Percentiles rank a stretch among this genome's conserved stretches.
These are phyloP conservation scores for Ceraclea dissimilis DNA, from an alignment of 2,888 invertebrate genomes.

Conservation along the genomic window DNA sequence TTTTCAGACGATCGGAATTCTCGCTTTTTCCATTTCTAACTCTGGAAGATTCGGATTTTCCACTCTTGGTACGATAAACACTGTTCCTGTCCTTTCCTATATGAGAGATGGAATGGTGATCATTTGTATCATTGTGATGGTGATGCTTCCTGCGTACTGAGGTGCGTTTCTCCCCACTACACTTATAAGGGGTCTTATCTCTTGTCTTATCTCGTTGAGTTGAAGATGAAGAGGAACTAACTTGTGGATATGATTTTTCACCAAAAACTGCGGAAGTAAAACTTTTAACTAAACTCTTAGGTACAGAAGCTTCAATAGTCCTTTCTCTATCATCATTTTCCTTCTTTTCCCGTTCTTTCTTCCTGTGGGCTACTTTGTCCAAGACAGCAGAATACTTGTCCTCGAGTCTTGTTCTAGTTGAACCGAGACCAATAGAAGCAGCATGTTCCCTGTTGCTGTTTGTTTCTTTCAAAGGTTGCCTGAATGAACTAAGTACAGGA, in stretches of 20 bases:
- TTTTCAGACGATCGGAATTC: slow-evolving; percentile 43
- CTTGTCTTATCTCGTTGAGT: slow-evolving; percentile 39
- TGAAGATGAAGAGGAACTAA: slow-evolving; percentile 29
- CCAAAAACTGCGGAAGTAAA: slow-evolving; percentile 65
- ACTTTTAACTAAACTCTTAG: slow-evolving; percentile 56
- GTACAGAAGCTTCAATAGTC: slow-evolving; percentile 50
- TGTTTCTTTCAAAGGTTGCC: slow-evolving; percentile 44
- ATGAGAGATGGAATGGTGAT: slow-evolving; percentile 32
- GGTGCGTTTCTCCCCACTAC: slow-evolving; percentile 40
- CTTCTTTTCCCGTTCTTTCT: slow-evolving; percentile 43
- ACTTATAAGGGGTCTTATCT: slow-evolving; percentile 53
- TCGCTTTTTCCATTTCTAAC: slow-evolving; percentile 57
- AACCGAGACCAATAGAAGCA: slow-evolving; percentile 38
- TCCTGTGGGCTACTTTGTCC: slow-evolving; percentile 58
- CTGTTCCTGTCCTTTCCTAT: slow-evolving; percentile 46
- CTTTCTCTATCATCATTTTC: slow-evolving; percentile 49
- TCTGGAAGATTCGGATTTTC: slow-evolving; percentile 34
- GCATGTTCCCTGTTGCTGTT: slow-evolving; percentile 37
- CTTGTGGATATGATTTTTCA: slow-evolving; percentile 59
- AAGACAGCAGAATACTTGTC: slow-evolving; percentile 73
- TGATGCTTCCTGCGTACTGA: slow-evolving; percentile 35
- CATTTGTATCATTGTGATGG: slow-evolving; percentile 34
- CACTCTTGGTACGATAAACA: slow-evolving; percentile 44
- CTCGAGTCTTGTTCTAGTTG: slow-evolving; percentile 62
- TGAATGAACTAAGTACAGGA: slow-evolving; percentile 33